These are phyloP conservation scores for Rhaphigaster nebulosa DNA, from an alignment of 2,888 invertebrate species.

Conservation along the genomic window DNA sequence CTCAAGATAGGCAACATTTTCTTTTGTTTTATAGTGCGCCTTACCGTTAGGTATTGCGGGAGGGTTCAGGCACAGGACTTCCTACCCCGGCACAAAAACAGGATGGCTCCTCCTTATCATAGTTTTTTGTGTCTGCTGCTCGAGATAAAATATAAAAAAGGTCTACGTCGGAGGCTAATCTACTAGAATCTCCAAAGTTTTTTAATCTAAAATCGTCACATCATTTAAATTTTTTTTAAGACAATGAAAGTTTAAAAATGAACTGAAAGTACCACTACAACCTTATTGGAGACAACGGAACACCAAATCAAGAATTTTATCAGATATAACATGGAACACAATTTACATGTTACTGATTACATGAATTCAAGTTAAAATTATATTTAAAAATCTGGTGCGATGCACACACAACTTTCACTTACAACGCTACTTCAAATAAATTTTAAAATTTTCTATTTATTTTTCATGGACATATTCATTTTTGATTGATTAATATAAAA, in stretches of 20 bases:
- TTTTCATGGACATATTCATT: too few species aligned
- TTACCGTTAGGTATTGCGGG: slow-evolving; percentile 15
- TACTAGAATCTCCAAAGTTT: background rate
- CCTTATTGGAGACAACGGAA: background rate
- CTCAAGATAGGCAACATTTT: background rate
- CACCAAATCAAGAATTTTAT: too few species aligned
- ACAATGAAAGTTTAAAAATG: too few species aligned
- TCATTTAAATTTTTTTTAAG: background rate
- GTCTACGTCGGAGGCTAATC: background rate
- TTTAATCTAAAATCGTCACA: background rate
- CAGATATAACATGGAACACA: too few species aligned
- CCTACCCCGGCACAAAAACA: background rate
- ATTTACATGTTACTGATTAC: too few species aligned
- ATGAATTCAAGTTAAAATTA: too few species aligned
- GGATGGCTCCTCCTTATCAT: background rate
- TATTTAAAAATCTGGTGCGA: too few species aligned
- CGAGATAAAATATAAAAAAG: background rate
- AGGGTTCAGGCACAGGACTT: background rate
- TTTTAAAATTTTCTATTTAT: too few species aligned
- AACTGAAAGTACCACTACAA: background rate
- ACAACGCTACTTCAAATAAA: too few species aligned
- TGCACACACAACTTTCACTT: too few species aligned
- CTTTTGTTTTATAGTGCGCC: background rate
- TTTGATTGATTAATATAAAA: too few species aligned
- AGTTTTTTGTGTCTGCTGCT: background rate